phyloP scores from a whole-genome alignment of 2,797 vertebrate species.

The Catharus ustulatus region DNA sequence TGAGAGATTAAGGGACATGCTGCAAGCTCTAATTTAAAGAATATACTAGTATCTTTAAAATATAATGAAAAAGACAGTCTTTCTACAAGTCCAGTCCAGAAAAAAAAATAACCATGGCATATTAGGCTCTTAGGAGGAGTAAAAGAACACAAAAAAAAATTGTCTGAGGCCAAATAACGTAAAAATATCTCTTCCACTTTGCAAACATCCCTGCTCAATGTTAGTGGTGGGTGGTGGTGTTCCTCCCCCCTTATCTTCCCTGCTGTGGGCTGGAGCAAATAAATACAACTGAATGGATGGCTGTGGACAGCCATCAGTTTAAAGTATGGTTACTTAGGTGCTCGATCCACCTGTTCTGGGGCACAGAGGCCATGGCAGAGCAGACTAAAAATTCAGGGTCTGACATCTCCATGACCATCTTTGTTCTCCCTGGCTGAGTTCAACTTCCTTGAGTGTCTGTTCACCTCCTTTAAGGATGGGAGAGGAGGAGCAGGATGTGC shows the following conservation, averaged over 20 bases:
- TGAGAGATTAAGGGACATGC: not conserved
- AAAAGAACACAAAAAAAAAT: not conserved
- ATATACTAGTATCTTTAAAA: not conserved
- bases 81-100: not conserved
- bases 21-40: not conserved
- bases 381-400: not conserved
- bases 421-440: not conserved
- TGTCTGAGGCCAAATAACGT: not conserved
- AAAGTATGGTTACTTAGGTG: not conserved
- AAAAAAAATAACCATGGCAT: not conserved
- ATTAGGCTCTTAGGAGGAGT: not conserved
- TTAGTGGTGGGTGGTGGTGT: rapidly evolving
- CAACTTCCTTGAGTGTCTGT: rapidly evolving
- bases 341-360: rapidly evolving
- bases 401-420: rapidly evolving
- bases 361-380: not conserved
- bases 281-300: not conserved
- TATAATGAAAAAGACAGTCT: not conserved
- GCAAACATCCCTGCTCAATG: not conserved
- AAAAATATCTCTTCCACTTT: not conserved
- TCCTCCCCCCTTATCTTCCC: not conserved
- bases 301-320: not conserved
- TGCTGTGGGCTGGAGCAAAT: not conserved
- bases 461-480: not conserved
- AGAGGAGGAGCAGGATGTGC: not conserved